Evolutionary conservation across 2,888 invertebrate genomes (phyloP).

Genomic region (Mythimna lalbum): DNA sequence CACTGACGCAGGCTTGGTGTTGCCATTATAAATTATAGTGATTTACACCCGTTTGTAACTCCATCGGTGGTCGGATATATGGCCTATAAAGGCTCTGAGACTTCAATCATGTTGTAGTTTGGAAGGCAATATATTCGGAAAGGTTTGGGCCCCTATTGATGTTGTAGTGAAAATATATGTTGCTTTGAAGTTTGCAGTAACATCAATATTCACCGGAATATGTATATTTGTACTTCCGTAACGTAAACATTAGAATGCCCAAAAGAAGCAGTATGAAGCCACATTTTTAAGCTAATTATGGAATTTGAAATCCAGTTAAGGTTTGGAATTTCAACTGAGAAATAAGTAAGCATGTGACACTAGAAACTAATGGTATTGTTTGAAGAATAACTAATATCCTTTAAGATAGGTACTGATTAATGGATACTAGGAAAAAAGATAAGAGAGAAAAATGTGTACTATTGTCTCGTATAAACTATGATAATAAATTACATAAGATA

Average conservation of each 20-base stretch:
- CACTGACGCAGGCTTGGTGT: constrained; percentile 45
- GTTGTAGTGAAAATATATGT: constrained; percentile 7
- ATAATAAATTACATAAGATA: no score
- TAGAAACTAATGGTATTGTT: neutral
- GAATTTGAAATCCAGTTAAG: constrained; percentile 1
- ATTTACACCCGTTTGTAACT: constrained; percentile 59
- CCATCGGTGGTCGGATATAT: constrained; percentile 41
- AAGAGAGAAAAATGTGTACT: no score
- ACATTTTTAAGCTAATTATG: neutral
- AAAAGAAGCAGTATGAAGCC: constrained; percentile 12
- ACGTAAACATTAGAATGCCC: neutral
- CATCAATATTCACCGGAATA: neutral
- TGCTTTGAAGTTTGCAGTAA: constrained; percentile 23
- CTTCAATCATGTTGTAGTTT: constrained; percentile 35
- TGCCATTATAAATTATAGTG: constrained; percentile 61
- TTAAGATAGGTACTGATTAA: no score
- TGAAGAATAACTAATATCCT: neutral
- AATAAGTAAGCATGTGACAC: neutral
- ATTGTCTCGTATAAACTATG: no score
- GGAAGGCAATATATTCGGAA: constrained; percentile 16
- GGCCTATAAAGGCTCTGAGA: constrained; percentile 45
- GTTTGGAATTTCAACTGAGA: neutral
- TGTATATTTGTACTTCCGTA: neutral
- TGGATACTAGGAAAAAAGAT: no score
- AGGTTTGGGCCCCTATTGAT: constrained; percentile 13